phyloP scores from a whole-genome alignment of 2,113 vertebrate species.

The Platichthys stellatus region DNA sequence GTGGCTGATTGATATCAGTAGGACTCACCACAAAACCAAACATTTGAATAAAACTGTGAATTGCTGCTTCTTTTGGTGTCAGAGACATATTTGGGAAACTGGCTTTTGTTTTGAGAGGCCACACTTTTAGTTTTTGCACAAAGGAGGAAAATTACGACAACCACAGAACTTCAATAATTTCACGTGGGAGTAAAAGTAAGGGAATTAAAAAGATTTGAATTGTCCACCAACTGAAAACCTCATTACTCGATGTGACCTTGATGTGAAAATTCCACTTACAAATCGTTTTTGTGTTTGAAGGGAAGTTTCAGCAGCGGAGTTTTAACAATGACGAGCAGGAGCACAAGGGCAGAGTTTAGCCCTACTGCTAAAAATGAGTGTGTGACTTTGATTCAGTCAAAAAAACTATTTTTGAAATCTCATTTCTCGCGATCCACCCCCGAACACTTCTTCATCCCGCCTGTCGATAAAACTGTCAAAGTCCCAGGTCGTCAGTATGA shows the following conservation, averaged over 20 bases:
- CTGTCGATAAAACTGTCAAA: slow-evolving; percentile 1
- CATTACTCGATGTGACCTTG: neutral
- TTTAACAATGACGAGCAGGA: neutral
- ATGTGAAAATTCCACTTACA: no score
- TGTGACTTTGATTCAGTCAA: neutral
- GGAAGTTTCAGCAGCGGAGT: neutral
- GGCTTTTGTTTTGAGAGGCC: slow-evolving; percentile 24
- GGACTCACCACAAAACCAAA: no score
- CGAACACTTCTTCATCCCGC: neutral
- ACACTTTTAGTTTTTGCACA: slow-evolving; percentile 23
- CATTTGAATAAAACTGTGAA: no score
- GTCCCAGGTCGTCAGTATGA: neutral
- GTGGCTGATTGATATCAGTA: no score
- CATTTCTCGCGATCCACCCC: neutral
- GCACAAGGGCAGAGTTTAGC: neutral
- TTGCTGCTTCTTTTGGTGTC: no score
- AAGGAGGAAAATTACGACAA: slow-evolving; percentile 23
- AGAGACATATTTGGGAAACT: no score
- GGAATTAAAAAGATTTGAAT: neutral
- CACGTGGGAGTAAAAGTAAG: slow-evolving; percentile 13
- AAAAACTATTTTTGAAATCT: neutral
- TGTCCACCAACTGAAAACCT: neutral
- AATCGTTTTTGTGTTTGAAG: neutral
- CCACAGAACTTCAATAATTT: slow-evolving; percentile 10
- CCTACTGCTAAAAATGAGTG: neutral